phyloP scores from a whole-genome alignment of 2,113 vertebrate species.

The Salvelinus namaycush region DNA sequence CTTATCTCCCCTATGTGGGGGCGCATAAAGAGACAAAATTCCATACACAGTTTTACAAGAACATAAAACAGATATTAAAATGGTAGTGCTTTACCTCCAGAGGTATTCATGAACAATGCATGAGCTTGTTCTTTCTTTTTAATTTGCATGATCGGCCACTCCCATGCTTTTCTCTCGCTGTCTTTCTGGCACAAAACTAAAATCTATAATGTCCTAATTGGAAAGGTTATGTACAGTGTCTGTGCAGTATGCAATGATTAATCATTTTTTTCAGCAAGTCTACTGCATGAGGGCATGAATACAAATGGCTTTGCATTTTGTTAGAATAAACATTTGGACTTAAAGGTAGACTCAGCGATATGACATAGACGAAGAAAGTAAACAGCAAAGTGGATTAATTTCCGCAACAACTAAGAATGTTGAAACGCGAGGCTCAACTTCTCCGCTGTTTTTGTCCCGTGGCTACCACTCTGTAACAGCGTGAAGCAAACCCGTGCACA shows the following conservation, averaged over 20 bases:
- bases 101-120: constrained; percentile 39
- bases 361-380: too few species aligned
- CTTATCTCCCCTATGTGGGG: constrained; percentile 36
- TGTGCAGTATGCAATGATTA: constrained; percentile 3
- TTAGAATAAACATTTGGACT: not conserved
- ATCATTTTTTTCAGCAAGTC: constrained; percentile 4
- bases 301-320: not conserved
- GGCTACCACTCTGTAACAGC: too few species aligned
- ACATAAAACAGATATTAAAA: constrained; percentile 47
- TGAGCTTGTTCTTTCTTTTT: constrained; percentile 27
- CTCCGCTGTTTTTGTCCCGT: too few species aligned
- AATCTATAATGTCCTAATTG: constrained; percentile 24
- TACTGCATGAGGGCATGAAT: constrained; percentile 2
- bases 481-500: too few species aligned
- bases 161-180: constrained; percentile 3
- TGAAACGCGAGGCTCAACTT: too few species aligned
- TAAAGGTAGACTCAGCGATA: not conserved
- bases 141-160: constrained; percentile 18
- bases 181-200: constrained; percentile 2
- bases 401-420: too few species aligned
- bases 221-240: constrained; percentile 6
- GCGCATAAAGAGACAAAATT: constrained; percentile 17
- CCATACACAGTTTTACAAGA: constrained; percentile 26
- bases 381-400: too few species aligned
- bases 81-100: constrained; percentile 26